phyloP scores from a whole-genome alignment of 2,797 vertebrate species.

The Sebastes flavidus region DNA sequence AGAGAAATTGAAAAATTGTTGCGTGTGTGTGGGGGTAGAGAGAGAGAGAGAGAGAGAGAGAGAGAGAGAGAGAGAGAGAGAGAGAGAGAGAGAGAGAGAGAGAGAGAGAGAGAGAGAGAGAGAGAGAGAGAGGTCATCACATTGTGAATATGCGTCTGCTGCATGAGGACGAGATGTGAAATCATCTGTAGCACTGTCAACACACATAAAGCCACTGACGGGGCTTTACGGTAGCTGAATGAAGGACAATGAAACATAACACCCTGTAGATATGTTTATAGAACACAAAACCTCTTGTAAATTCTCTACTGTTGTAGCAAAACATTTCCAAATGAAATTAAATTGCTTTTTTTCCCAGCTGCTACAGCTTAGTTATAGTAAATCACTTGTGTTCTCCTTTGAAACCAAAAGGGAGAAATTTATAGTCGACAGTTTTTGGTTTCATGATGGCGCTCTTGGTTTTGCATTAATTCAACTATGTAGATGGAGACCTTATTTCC shows the following conservation, averaged over 20 bases:
- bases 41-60: background rate
- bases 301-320: background rate
- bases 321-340: background rate
- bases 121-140: slow-evolving; percentile 35
- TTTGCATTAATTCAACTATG: background rate
- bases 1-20: slow-evolving; percentile 54
- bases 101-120: background rate
- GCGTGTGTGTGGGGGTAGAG: background rate
- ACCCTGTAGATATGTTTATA: background rate
- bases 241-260: slow-evolving; percentile 8
- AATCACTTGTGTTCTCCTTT: background rate
- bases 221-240: background rate
- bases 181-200: slow-evolving; percentile 24
- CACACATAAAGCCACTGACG: slow-evolving; percentile 1
- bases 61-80: background rate
- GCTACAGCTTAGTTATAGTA: background rate
- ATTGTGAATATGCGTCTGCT: slow-evolving; percentile 32
- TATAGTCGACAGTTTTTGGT: background rate
- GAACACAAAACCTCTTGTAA: background rate
- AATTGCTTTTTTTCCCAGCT: background rate
- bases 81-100: background rate
- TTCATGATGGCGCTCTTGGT: background rate
- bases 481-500: background rate
- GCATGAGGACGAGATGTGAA: slow-evolving; percentile 10
- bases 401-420: background rate